Base-by-base conservation (phyloP, 2,888 invertebrate species). In the Phragmatobia fuliginosa region DNA sequence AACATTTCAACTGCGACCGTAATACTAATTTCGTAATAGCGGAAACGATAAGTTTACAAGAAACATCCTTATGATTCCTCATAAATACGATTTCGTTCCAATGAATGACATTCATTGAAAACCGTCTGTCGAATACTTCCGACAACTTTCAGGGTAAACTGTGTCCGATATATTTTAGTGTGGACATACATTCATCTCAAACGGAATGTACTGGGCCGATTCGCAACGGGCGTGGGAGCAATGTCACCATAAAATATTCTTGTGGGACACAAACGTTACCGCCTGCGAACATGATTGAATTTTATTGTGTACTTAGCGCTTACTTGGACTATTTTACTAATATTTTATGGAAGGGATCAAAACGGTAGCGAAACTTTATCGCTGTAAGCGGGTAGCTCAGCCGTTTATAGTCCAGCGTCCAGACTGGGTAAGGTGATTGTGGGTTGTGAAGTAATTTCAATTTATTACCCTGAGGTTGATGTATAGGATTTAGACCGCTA, bases 171-270 rank as follows among this genome's bases (percentile, higher is more conserved):
- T 81, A 79, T 79, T 77, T 80, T 77, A 78, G 78, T 80, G 78
- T 78, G 70, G 66, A 78, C 78, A 75, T 81, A 82, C 83, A 88
- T 88, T 85, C 83, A 85, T 86, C 83, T 85, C 82, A 74, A 79
- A 75, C 49, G 81, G 83, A 84, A 85, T 86, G 80, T 77, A 74
- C 80, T 74, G 80, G 78, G 85, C 82, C 87, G 90, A 91, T 90
- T 89, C 86, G 76, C 80, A 69, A 72, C 75, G 72, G 73, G 90
- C 91, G 93, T 93, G 93, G 94, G 94, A 90, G 92, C 90, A 90
- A 90, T 84, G 92, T 92, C 91, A 90, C 88, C 88, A 91, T 94
- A 93, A 94, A 94, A 89, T 90, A 92, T 89, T 90, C 89, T 88
- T 87, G 83, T 82, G 79, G 84, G 84, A 86, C 87, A 87, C 86